Evolutionary conservation across 2,888 invertebrate genomes (phyloP), one percentile per base, ranked within the genome.

Genomic region (Slavum lentiscoides): DNA sequence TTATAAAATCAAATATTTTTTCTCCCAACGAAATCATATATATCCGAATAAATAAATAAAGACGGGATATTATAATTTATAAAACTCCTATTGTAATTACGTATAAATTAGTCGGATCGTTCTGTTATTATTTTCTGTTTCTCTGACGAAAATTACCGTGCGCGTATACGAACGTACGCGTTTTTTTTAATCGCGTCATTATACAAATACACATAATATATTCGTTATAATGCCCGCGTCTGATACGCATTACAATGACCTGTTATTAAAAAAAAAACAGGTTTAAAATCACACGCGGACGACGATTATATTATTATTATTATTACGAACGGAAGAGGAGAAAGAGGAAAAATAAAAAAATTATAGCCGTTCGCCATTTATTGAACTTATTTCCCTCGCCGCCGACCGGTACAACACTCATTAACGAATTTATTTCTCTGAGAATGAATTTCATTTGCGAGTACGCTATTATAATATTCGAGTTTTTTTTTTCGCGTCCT

Each of bases 201-300:
- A 74, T 55, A 70, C 17, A 53, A n/a, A 9, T 23, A 67, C 30
- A 30, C 43, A 30, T 43, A 13, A 49, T 49, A 49, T 3, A 43
- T 43, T 49, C 11, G 30, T 30, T 49, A 49, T 13, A 49, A 13
- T 49, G 49, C 55, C 1, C 5, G 53, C 13, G 53, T 13, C 15
- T 55, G 55, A 49, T 55, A 55, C n/a, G n/a, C 5, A 55, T 55
- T 55, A 74, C 59, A 58, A 58, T 15, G 66, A 67, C 59, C 75
- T 67, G 67, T 67, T 75, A 75, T 75, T 67, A n/a, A 64, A 30
- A 30, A 30, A 30, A 30, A 30, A 67, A 75, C 75, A 13, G 58
- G 67, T 75, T 75, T 59, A n/a, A 67, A 59, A 59, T 67, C 58
- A n/a, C 43, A 67, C 43, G 39, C 37, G 8, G 8, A 59, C 13